Percentiles rank a stretch among this genome's conserved stretches.
phyloP scores from a whole-genome alignment of 64 coral and sea anemone genomes.

The Stichodactyla helianthus region DNA sequence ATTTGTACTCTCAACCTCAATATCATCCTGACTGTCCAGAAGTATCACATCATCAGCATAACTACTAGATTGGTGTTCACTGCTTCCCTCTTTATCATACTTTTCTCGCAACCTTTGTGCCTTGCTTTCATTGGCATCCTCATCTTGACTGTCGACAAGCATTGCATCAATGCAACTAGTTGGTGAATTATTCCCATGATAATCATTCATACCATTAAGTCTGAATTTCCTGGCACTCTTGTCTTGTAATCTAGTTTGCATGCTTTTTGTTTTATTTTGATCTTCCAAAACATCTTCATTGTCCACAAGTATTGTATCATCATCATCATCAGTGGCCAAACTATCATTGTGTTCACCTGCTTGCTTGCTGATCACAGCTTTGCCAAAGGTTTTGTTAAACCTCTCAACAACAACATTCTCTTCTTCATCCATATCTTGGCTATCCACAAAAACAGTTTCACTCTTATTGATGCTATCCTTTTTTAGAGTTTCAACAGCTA shows the following conservation, averaged over 20 bases:
- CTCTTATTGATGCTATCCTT: background rate
- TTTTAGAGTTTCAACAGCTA: background rate
- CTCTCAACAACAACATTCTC: background rate
- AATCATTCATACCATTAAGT: background rate
- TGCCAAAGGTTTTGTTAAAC: constrained; percentile 19
- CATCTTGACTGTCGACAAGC: constrained; percentile 38
- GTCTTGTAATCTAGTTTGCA: constrained; percentile 16
- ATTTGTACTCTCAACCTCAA: background rate
- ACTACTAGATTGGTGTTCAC: background rate
- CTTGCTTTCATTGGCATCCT: background rate
- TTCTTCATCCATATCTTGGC: background rate
- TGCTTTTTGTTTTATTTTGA: background rate
- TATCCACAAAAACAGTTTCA: background rate
- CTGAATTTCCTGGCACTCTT: too few relatives aligned
- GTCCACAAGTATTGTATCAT: constrained; percentile 23
- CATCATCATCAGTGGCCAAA: background rate
- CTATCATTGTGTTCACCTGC: background rate
- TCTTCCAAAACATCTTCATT: constrained; percentile 14
- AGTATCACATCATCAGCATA: background rate
- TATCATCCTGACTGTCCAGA: background rate
- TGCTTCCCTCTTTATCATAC: background rate
- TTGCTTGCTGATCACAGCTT: background rate
- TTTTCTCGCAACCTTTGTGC: constrained; percentile 30
- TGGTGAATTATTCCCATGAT: background rate
- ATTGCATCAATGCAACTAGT: constrained; percentile 8